Evolutionary conservation across 2,113 vertebrate genomes (phyloP).

Genomic region (Corydoras maculifer): DNA sequence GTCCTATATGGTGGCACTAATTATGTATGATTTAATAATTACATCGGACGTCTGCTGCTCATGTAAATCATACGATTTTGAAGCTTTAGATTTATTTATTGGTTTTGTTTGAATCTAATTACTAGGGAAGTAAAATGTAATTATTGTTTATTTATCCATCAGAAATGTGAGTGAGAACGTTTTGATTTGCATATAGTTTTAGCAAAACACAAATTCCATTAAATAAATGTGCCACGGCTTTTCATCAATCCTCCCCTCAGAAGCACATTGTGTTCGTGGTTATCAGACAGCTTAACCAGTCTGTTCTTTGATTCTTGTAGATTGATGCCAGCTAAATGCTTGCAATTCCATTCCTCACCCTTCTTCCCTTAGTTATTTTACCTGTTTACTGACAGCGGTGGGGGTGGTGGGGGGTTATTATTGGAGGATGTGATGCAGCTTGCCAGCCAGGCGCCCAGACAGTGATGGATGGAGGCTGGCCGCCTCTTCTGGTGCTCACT

Average conservation of each 20-base stretch:
- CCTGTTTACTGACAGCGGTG: conserved; percentile 68
- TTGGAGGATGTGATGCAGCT: conserved; percentile 66
- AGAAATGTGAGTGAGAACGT: no score
- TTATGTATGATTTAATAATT: no score
- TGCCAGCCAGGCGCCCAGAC: conserved; percentile 68
- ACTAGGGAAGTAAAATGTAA: no score
- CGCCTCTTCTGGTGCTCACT: conserved; percentile 70
- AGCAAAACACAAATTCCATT: no score
- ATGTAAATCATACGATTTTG: no score
- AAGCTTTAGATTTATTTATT: no score
- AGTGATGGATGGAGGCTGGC: conserved; percentile 80
- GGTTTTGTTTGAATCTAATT: no score
- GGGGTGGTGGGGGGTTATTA: conserved; percentile 62
- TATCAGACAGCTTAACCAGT: conserved; percentile 32
- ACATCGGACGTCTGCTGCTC: no score
- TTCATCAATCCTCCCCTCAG: conserved; percentile 2
- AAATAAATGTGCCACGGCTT: no score
- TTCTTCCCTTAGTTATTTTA: conserved; percentile 35
- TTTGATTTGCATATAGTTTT: no score
- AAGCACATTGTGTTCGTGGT: conserved; percentile 21
- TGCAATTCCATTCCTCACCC: conserved; percentile 28
- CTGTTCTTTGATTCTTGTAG: conserved; percentile 51
- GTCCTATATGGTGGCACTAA: no score
- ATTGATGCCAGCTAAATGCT: conserved; percentile 52
- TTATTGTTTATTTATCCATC: no score